These are phyloP conservation scores for Trissolcus basalis DNA, from an alignment of 1,140 invertebrate genomes.

Conservation along the genomic window DNA sequence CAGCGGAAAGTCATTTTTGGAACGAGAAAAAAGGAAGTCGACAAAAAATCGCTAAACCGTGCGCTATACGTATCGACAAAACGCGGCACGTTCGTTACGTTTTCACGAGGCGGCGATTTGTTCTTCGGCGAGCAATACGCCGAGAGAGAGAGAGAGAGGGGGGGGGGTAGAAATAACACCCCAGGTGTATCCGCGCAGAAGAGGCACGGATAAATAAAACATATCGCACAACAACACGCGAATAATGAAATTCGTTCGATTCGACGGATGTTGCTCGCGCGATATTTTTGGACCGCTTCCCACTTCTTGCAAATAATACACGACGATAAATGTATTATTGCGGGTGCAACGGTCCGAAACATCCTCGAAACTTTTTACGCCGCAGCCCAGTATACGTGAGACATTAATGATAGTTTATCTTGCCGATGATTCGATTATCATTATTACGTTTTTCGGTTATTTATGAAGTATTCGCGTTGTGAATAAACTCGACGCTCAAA, in stretches of 20 bases:
- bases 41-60: constrained; percentile 6
- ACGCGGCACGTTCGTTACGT: constrained; percentile 30
- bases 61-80: constrained; percentile 16
- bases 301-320: constrained; percentile 41
- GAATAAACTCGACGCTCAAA: no score
- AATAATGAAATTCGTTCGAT: constrained; percentile 46
- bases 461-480: neutral
- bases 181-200: constrained; percentile 31
- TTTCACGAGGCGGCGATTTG: constrained; percentile 45
- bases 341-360: constrained; percentile 1
- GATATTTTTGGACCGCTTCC: constrained; percentile 48
- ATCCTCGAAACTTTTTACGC: neutral
- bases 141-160: constrained; percentile 44
- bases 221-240: constrained; percentile 31
- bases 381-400: neutral
- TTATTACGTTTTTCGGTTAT: neutral
- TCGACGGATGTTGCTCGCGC: constrained; percentile 27
- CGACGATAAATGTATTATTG: constrained; percentile 44
- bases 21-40: constrained; percentile 1
- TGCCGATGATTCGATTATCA: constrained; percentile 13
- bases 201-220: constrained; percentile 42
- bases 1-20: constrained; percentile 3
- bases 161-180: constrained; percentile 25
- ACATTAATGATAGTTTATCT: constrained; percentile 34
- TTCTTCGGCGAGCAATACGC: constrained; percentile 23